phyloP scores from a whole-genome alignment of 2,113 vertebrate genomes.

The Aegithalos caudatus region DNA sequence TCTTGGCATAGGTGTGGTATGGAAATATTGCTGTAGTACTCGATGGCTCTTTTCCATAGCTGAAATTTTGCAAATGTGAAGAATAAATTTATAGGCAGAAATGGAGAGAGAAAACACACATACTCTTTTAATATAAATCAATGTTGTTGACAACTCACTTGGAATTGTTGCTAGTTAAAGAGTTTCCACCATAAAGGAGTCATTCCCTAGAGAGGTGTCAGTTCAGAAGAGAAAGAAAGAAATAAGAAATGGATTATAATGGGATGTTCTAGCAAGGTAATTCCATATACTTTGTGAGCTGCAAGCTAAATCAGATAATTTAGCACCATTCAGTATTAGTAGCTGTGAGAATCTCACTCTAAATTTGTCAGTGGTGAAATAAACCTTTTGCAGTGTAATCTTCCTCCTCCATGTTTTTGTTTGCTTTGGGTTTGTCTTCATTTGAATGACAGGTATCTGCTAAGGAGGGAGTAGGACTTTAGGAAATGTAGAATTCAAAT shows the following conservation, averaged over 20 bases:
- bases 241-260: not conserved
- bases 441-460: no score
- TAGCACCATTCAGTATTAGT: not conserved
- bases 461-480: no score
- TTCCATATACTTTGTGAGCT: not conserved
- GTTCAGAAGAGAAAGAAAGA: not conserved
- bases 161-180: not conserved
- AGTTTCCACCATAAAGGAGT: not conserved
- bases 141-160: not conserved
- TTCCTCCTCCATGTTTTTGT: not conserved
- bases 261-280: not conserved
- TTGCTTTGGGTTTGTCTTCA: not conserved
- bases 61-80: not conserved
- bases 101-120: not conserved
- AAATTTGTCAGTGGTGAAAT: not conserved
- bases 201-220: not conserved
- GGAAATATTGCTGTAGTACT: not conserved
- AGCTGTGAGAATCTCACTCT: not conserved
- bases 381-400: not conserved
- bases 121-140: not conserved
- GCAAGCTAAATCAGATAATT: not conserved
- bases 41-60: not conserved
- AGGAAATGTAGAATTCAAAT: no score
- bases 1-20: not conserved
- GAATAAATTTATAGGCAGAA: not conserved